Evolutionary conservation across 2,113 vertebrate genomes (phyloP).

Genomic region (Phylloscopus whistleri): DNA sequence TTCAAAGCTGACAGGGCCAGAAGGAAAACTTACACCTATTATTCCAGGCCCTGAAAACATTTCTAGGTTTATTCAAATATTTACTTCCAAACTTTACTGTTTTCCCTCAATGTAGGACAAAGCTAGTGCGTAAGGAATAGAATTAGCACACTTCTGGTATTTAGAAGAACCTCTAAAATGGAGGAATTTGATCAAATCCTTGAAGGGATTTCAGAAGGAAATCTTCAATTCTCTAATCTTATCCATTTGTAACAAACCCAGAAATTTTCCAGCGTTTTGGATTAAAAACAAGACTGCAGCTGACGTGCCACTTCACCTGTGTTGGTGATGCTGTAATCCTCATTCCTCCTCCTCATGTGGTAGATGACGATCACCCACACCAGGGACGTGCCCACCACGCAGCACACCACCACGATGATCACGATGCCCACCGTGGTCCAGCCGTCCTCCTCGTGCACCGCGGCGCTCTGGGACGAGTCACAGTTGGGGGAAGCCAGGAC

Average conservation of each 20-base stretch:
- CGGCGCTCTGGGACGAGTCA: constrained; percentile 71
- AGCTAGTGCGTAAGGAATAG: not conserved
- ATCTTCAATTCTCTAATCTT: not conserved
- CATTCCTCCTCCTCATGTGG: constrained; percentile 81
- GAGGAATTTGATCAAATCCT: not conserved
- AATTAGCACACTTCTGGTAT: not conserved
- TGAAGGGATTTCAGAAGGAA: not conserved
- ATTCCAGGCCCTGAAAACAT: not conserved
- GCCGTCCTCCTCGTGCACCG: constrained; percentile 73
- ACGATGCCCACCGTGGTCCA: constrained; percentile 82
- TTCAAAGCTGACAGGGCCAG: not conserved
- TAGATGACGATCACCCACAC: constrained; percentile 85
- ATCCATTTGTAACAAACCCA: not conserved
- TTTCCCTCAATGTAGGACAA: not conserved
- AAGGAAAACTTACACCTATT: not conserved
- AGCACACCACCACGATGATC: constrained; percentile 82
- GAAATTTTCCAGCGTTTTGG: not conserved
- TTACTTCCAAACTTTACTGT: not conserved
- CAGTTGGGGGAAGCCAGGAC: constrained; percentile 79
- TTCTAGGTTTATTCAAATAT: not conserved
- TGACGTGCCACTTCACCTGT: constrained; percentile 60
- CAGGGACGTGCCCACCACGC: constrained; percentile 80
- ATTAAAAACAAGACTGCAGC: not conserved
- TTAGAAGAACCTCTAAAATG: not conserved
- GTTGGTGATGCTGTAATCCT: constrained; percentile 83